A percentile compares a stretch with the other conserved stretches of the same genome.
These are phyloP conservation scores for Apostichopus leukothele DNA, from an alignment of 53 echinoderm and acorn worm genomes.

Conservation along the genomic window DNA sequence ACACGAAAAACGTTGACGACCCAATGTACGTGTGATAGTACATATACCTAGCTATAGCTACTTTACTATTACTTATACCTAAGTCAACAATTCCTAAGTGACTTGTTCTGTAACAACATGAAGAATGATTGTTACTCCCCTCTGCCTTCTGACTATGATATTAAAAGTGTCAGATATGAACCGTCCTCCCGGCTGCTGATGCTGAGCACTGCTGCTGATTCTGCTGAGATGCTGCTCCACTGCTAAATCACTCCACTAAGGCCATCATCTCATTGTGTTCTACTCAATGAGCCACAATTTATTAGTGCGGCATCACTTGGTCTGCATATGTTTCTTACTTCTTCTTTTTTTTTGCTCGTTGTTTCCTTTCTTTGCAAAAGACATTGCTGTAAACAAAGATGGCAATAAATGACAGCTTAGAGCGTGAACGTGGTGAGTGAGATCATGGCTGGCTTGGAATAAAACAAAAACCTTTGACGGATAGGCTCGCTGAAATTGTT, in stretches of 20 bases:
- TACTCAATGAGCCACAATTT: conserved; percentile 14
- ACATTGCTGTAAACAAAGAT: conserved; percentile 6
- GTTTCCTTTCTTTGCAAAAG: background rate
- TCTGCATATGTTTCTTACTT: background rate
- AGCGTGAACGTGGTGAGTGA: background rate
- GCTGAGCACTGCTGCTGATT: no score
- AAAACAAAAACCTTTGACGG: background rate
- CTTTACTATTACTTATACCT: background rate
- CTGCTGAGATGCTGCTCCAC: background rate
- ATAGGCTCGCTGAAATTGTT: background rate
- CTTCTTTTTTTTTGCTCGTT: conserved; percentile 7
- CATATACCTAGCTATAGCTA: background rate
- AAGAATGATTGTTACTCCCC: conserved; percentile 11
- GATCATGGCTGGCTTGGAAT: background rate
- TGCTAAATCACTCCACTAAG: conserved; percentile 18
- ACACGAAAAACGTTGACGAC: no score
- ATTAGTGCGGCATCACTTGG: conserved; percentile 27
- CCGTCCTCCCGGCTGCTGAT: background rate
- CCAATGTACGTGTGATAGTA: no score
- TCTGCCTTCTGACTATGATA: background rate
- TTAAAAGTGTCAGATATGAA: conserved; percentile 39
- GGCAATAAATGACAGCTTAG: background rate
- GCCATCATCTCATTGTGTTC: conserved; percentile 4
- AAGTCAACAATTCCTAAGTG: conserved; percentile 43
- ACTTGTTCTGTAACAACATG: conserved; percentile 25